These are phyloP conservation scores for Uloborus diversus DNA, from an alignment of 1,140 invertebrate genomes.

Conservation along the genomic window DNA sequence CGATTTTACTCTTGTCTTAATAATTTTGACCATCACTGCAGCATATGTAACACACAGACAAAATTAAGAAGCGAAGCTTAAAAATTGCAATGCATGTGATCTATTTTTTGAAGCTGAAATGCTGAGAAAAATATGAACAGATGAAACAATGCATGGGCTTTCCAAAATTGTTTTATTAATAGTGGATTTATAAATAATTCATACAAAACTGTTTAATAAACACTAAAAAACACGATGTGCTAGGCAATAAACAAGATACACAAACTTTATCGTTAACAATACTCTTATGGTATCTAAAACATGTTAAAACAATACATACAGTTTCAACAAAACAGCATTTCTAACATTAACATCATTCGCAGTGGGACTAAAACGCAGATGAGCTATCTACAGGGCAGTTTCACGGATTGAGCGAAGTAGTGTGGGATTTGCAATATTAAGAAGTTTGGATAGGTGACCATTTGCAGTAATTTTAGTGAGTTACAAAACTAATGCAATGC, in stretches of 20 bases:
- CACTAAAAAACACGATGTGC: conserved; percentile 28
- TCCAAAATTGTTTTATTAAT: conserved; percentile 45
- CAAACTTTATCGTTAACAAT: conserved; percentile 39
- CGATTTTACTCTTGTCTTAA: too few relatives aligned
- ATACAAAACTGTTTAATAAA: conserved; percentile 47
- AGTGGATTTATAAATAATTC: conserved; percentile 42
- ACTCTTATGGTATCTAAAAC: conserved; percentile 13
- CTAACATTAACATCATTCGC: conserved; percentile 33
- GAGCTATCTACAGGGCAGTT: conserved; percentile 35
- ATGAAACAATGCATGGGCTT: too few relatives aligned
- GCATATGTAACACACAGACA: too few relatives aligned
- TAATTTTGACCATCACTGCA: too few relatives aligned
- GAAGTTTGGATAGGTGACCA: background rate
- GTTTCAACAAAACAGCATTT: conserved; percentile 23
- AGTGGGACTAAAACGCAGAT: background rate
- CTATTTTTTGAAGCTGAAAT: too few relatives aligned
- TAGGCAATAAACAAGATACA: conserved; percentile 26
- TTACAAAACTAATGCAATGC: background rate
- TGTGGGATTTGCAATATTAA: background rate
- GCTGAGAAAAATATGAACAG: too few relatives aligned
- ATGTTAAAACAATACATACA: conserved; percentile 32
- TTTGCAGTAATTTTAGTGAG: background rate
- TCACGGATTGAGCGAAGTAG: background rate
- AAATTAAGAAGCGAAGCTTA: too few relatives aligned
- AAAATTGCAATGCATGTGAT: too few relatives aligned